phyloP scores from a whole-genome alignment of 2,888 invertebrate genomes.

The Pseudococcus longispinus region DNA sequence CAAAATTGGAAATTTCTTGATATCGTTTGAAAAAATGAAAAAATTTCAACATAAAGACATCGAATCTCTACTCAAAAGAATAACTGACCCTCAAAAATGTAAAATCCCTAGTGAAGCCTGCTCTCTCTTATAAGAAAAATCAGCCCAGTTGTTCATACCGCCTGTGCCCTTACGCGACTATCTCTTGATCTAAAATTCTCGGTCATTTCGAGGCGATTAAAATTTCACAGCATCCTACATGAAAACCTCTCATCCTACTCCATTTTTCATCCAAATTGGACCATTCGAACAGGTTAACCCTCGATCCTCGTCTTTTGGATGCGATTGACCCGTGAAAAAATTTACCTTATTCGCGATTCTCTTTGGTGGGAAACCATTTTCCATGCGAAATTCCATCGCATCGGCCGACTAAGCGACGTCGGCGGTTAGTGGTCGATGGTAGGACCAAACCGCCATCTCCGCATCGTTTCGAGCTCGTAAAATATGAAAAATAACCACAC shows the following conservation, averaged over 20 bases:
- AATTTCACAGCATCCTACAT: not conserved
- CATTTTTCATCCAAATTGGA: no score
- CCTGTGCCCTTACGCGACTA: not conserved
- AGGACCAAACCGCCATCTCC: not conserved
- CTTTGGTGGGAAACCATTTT: not conserved
- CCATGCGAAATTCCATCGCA: not conserved
- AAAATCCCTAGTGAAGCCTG: no score
- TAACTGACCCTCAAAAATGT: no score
- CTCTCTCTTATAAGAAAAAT: no score
- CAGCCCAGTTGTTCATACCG: no score
- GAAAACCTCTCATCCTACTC: not conserved
- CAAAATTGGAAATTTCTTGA: no score
- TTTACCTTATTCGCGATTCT: not conserved
- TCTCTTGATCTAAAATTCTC: not conserved
- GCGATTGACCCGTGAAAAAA: not conserved
- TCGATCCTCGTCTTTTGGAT: not conserved
- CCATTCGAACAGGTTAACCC: not conserved
- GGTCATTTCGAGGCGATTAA: not conserved
- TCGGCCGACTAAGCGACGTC: not conserved
- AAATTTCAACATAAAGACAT: no score
- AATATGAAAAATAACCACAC: conserved; percentile 19
- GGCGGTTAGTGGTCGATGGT: not conserved
- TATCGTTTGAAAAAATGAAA: no score
- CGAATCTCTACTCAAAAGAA: no score
- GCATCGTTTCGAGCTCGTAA: not conserved